Base-by-base conservation (phyloP, 1,140 invertebrate genomes). In the Sinella curviseta region DNA sequence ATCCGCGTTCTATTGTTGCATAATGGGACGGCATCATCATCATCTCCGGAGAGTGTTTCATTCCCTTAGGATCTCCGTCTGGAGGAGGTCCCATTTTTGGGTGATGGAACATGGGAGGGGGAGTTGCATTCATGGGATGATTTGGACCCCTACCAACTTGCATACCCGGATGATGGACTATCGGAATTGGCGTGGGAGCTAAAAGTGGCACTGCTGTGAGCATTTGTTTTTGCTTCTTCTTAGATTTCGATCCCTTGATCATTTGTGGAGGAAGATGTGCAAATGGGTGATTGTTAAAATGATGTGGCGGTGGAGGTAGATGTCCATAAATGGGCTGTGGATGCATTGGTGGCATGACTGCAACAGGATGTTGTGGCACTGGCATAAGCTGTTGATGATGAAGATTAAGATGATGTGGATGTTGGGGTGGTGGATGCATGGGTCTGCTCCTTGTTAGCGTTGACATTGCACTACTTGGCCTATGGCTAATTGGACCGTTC, bases 241-340 rank as follows among this genome's bases (percentile, higher is more conserved):
- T 84, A 35, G 78, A 81, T 74, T 84, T 84, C 48, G 78, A 80
- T 4, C 55, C 78, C 34, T 81, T 81, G 17, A 81, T 74, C 17
- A 81, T 24, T 28, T 80, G 82, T n/a, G 79, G 82, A 31, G 80
- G 83, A n/a, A 73, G 77, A 8, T 74, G 26, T 48, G 79, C 33
- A 30, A 36, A 39, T 54, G 48, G 36, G 30, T 77, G 3, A 57
- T 39, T 80, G 39, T 65, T 65, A 60, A 77, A 80, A 60, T 82
- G 82, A 65, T 82, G 81, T 60, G 82, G 83, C 60, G 83, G 84
- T 8, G 83, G 79, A 36, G 78, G 79, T 54, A 82, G 80, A 67
- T 84, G 85, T 33, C 85, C 82, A 76, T 86, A 78, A 76, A 86
- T 84, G 24, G 85, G 81, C 83, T 86, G 85, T 33, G 82, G 76